Base-by-base conservation (phyloP, 1,140 invertebrate genomes). In the Dreissena rostriformis region DNA sequence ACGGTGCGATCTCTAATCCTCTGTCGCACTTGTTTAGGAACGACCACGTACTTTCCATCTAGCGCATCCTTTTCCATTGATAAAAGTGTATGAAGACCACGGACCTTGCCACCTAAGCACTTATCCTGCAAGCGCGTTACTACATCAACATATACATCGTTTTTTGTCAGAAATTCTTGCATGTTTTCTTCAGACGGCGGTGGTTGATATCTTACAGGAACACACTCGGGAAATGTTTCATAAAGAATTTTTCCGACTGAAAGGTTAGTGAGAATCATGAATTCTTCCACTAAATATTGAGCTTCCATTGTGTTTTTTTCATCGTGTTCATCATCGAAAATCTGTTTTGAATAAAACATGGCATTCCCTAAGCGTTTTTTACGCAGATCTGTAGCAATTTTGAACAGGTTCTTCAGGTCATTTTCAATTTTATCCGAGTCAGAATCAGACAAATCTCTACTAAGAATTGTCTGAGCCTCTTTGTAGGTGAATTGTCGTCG, bases 271-370 rank as follows among this genome's bases (percentile, higher is more conserved):
- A 87, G 24, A 28, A 86, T 65, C 80, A 85, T 82, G 19, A 86
- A 83, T 79, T 92, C 91, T 77, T 91, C 90, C 0, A 92, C 86
- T 11, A 92, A 77, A 28, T 86, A 87, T 84, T 92, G 90, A 2
- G 91, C 90, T 68, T 92, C 86, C 39, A 76, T 49, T 49, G 86
- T 84, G n/a, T 90, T 82, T 10, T 83, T 77, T 28, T 88, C 14
- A 8, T 61, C 14, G 15, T 88, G 78, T 19, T 87, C 66, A 24
- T 88, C 79, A 19, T 19, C n/a, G 39, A 70, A 51, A 17, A 70
- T 68, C 53, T 78, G 80, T 29, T 89, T 88, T n/a, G 86, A 81
- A 22, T 82, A 77, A 81, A 86, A 82, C 49, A 85, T 75, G 0
- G 86, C 80, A 83, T 88, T 53, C n/a, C 86, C 83, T 2, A 89